Evolutionary conservation across 2,113 vertebrate species (phyloP).

Genomic region (Gallinago media): DNA sequence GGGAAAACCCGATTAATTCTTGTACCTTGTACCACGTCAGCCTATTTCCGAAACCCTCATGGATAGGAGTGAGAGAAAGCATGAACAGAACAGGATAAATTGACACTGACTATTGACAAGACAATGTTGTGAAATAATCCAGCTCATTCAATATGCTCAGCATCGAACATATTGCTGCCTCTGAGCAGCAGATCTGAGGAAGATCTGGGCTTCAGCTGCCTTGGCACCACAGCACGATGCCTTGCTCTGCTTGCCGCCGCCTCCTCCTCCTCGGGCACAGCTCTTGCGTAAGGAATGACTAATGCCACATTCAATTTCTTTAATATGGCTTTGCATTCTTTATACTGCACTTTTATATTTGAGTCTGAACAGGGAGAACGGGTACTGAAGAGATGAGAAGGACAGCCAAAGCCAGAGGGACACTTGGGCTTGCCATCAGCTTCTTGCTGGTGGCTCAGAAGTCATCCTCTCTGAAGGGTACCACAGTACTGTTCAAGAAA

Average conservation of each 20-base stretch:
- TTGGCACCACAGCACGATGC: background rate
- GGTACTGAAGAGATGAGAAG: background rate
- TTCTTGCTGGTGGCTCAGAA: background rate
- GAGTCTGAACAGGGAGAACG: background rate
- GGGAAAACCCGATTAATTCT: background rate
- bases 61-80: background rate
- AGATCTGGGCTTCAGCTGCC: background rate
- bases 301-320: conserved; percentile 26
- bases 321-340: background rate
- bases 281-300: conserved; percentile 28
- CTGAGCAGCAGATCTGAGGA: background rate
- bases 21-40: fast-evolving
- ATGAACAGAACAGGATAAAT: background rate
- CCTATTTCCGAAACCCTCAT: background rate
- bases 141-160: background rate
- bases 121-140: background rate
- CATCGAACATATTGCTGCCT: background rate
- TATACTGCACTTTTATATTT: background rate
- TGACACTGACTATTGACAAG: background rate
- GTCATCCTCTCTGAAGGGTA: background rate
- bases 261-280: background rate
- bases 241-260: background rate
- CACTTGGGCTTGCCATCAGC: background rate
- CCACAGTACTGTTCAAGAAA: background rate
- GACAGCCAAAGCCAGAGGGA: background rate